Conservation (phyloP, 1,140 invertebrate genomes). For the Plutomurus gul region DNA sequence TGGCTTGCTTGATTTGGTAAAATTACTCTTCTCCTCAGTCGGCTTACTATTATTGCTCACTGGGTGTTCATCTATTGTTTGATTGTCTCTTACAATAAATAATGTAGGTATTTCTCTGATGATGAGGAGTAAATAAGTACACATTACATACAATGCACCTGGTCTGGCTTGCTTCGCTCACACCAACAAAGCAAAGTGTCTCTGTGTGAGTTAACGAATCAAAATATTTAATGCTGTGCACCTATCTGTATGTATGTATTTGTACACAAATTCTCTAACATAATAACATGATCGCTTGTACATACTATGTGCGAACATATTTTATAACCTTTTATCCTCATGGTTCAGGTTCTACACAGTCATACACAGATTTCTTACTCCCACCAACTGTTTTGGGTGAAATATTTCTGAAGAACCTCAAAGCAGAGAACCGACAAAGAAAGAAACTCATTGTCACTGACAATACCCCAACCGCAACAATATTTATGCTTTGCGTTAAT, state of each 20-base stretch:
- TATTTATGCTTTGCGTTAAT: slow-evolving; percentile 19
- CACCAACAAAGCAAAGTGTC: neutral
- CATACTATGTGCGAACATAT: neutral
- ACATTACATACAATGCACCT: neutral
- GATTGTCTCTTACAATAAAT: slow-evolving; percentile 30
- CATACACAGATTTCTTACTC: slow-evolving; percentile 8
- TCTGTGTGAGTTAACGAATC: neutral
- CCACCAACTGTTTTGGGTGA: slow-evolving; percentile 28
- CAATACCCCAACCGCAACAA: slow-evolving; percentile 20
- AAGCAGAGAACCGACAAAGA: neutral
- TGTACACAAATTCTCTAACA: neutral
- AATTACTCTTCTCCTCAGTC: slow-evolving; percentile 1
- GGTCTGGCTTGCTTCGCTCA: neutral
- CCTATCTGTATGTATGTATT: neutral
- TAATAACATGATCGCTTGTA: neutral
- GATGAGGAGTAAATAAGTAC: neutral
- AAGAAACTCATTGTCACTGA: slow-evolving; percentile 3
- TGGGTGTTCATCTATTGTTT: slow-evolving; percentile 28
- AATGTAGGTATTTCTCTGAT: slow-evolving; percentile 27
- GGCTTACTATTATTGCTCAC: slow-evolving; percentile 15
- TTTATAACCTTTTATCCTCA: too few species aligned
- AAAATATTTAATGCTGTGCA: neutral
- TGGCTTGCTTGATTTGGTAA: neutral
- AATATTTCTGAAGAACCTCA: neutral
- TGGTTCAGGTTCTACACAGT: too few species aligned